Percentiles rank a stretch among this genome's conserved stretches.
These are phyloP conservation scores for Torymus texanus DNA, from an alignment of 2,888 invertebrate species.

Conservation along the genomic window DNA sequence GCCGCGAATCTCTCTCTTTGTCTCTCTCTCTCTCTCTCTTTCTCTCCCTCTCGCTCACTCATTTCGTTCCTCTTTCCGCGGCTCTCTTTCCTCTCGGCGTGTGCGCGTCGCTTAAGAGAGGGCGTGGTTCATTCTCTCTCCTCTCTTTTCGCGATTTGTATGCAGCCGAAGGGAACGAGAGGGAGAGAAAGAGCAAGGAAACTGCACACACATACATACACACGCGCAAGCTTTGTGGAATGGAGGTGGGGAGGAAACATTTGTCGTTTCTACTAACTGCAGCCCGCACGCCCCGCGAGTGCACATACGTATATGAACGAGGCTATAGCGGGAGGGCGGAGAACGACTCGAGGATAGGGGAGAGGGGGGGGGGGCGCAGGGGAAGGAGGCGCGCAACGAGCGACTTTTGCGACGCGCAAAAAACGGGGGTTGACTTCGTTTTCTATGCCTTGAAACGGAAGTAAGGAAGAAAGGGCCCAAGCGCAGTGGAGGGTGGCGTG, in stretches of 20 bases:
- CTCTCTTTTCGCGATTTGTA: slow-evolving; percentile 59
- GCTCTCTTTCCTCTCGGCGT: neutral
- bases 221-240: too few species aligned
- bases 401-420: too few species aligned
- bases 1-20: neutral
- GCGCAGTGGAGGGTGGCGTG: slow-evolving; percentile 21
- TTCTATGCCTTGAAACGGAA: neutral
- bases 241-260: slow-evolving; percentile 2
- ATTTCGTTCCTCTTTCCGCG: slow-evolving; percentile 30
- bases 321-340: neutral
- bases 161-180: slow-evolving; percentile 41
- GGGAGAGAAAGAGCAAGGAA: neutral
- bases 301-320: too few species aligned
- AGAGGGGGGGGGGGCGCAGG: neutral
- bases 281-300: neutral
- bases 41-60: slow-evolving; percentile 29
- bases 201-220: neutral
- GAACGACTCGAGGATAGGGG: neutral
- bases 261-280: slow-evolving; percentile 17
- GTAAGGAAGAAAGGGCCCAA: slow-evolving; percentile 12
- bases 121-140: slow-evolving; percentile 69
- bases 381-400: neutral
- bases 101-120: slow-evolving; percentile 60
- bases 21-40: slow-evolving; percentile 9
- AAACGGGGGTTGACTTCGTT: slow-evolving; percentile 5